A percentile compares a stretch with the other conserved stretches of the same genome.
Evolutionary conservation across 2,797 vertebrate genomes (phyloP).

Genomic region (Hyperoplus lanceolatus): DNA sequence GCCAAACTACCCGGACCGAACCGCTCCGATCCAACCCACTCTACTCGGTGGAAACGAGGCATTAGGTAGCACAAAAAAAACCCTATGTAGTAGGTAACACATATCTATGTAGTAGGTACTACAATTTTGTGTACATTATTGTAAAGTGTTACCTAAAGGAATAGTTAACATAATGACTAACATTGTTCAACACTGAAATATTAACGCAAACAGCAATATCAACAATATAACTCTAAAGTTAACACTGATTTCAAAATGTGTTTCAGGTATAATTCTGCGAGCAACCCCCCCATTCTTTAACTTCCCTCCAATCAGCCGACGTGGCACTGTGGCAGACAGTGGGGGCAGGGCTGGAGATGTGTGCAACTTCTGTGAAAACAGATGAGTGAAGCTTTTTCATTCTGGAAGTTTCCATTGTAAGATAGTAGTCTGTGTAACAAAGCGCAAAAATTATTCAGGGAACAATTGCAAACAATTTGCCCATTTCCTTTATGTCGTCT

Average conservation of each 20-base stretch:
- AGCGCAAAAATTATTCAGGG: not conserved
- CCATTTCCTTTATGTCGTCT: not conserved
- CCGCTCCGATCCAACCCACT: too few relatives aligned
- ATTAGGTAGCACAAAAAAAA: too few relatives aligned
- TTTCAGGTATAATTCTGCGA: not conserved
- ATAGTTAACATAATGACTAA: not conserved
- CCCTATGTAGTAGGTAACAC: too few relatives aligned
- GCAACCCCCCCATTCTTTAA: constrained; percentile 48
- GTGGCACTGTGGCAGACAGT: constrained; percentile 72
- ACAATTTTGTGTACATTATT: not conserved
- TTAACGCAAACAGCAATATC: not conserved
- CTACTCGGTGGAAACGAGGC: too few relatives aligned
- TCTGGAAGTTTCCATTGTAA: constrained; percentile 29
- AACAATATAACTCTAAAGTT: not conserved
- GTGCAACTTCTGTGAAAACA: constrained; percentile 10
- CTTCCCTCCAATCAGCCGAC: constrained; percentile 60
- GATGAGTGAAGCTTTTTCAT: constrained; percentile 29
- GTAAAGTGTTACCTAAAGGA: not conserved
- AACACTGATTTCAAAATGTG: not conserved
- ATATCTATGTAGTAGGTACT: too few relatives aligned
- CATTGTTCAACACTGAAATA: not conserved
- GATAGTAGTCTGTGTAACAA: not conserved
- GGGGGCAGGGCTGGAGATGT: constrained; percentile 44
- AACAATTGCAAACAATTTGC: not conserved
- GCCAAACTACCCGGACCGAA: too few relatives aligned